These are phyloP conservation scores for Leptopilina clavipes DNA, from an alignment of 1,140 invertebrate genomes.

Conservation along the genomic window DNA sequence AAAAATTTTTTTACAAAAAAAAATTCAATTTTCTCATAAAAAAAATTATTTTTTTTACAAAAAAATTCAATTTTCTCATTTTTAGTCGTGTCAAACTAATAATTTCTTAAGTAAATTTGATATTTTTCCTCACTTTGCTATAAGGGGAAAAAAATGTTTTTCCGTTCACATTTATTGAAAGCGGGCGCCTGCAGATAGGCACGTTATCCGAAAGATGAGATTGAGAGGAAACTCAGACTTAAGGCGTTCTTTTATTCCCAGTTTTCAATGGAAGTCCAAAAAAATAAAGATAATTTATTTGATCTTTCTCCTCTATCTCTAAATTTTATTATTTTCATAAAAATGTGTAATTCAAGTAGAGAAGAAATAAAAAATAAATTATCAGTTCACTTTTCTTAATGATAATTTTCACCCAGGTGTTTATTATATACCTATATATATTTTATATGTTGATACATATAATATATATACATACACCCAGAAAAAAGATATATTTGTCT, in stretches of 20 bases:
- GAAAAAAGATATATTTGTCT: too few relatives aligned
- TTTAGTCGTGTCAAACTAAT: neutral
- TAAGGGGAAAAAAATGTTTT: neutral
- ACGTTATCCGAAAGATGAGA: neutral
- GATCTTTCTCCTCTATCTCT: neutral
- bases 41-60: too few relatives aligned
- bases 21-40: too few relatives aligned
- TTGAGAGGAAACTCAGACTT: neutral
- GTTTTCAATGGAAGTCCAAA: neutral
- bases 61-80: neutral
- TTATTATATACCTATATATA: too few relatives aligned
- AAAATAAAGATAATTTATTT: neutral
- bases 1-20: too few relatives aligned
- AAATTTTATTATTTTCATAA: neutral
- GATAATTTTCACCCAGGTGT: too few relatives aligned
- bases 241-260: neutral
- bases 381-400: too few relatives aligned
- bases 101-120: too few relatives aligned
- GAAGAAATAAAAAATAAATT: too few relatives aligned
- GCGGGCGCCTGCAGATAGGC: slow-evolving; percentile 1
- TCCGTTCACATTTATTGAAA: slow-evolving; percentile 20
- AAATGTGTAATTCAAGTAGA: too few relatives aligned
- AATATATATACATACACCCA: too few relatives aligned
- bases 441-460: too few relatives aligned
- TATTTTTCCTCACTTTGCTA: neutral